phyloP scores from a whole-genome alignment of 2,888 invertebrate species.

The Napeogenes sylphis region DNA sequence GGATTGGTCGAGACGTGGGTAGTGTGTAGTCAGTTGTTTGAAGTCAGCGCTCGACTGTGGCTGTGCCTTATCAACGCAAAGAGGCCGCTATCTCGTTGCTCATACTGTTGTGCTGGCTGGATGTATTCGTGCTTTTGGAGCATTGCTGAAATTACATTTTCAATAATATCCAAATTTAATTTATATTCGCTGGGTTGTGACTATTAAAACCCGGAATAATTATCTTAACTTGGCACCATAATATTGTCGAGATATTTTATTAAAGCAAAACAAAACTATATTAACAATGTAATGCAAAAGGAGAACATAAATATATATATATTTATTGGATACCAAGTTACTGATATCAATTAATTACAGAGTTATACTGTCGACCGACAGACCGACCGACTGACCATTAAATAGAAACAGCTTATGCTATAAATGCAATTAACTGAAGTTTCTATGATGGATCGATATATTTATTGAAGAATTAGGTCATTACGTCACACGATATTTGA shows the following conservation, averaged over 20 bases:
- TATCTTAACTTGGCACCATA: not conserved
- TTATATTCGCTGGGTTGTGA: not conserved
- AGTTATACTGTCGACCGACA: not conserved
- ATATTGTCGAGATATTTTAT: not conserved
- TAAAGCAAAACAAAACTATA: not conserved
- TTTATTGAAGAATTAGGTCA: not conserved
- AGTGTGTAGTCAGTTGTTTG: constrained; percentile 62
- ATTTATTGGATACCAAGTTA: not conserved
- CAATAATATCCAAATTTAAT: constrained; percentile 1
- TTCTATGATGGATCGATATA: constrained; percentile 1
- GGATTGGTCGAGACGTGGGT: constrained; percentile 47
- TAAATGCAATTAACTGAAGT: not conserved
- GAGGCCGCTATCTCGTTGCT: constrained; percentile 74
- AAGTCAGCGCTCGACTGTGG: constrained; percentile 41
- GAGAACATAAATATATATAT: not conserved
- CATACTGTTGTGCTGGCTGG: constrained; percentile 74
- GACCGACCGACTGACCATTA: not conserved
- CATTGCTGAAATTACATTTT: constrained; percentile 64
- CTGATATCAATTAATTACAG: not conserved
- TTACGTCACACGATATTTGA: not conserved
- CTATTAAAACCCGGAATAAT: not conserved
- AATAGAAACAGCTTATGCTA: not conserved
- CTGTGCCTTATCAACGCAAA: constrained; percentile 74
- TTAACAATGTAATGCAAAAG: not conserved
- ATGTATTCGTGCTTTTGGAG: constrained; percentile 71